These are phyloP conservation scores for Brachypodius melanocephalos DNA, from an alignment of 2,113 vertebrate genomes.

Conservation along the genomic window DNA sequence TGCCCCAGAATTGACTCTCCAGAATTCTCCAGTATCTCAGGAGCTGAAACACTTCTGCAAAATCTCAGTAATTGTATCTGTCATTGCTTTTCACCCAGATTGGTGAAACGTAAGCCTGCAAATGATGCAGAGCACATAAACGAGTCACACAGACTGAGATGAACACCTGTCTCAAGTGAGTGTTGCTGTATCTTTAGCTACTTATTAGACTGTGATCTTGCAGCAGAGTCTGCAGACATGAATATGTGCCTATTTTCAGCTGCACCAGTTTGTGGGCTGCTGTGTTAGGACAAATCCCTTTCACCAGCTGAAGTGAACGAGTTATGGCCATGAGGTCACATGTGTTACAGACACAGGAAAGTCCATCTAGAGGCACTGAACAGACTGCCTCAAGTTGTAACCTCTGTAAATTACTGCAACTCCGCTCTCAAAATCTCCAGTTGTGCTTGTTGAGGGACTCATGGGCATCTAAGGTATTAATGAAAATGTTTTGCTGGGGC, in stretches of 20 bases:
- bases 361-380: background rate
- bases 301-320: background rate
- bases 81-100: background rate
- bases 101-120: background rate
- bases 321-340: background rate
- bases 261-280: background rate
- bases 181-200: background rate
- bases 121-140: background rate
- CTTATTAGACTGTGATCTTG: background rate
- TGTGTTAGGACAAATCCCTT: background rate
- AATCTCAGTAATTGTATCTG: background rate
- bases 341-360: background rate
- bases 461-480: background rate
- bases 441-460: background rate
- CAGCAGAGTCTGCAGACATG: background rate
- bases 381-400: background rate
- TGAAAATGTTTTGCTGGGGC: background rate
- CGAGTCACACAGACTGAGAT: background rate
- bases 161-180: background rate
- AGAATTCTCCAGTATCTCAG: background rate
- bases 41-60: background rate
- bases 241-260: background rate
- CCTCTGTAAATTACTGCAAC: background rate
- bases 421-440: background rate
- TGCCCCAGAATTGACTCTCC: background rate